Conservation (phyloP, 2,888 invertebrate species). For the Pristionchus entomophagus region DNA sequence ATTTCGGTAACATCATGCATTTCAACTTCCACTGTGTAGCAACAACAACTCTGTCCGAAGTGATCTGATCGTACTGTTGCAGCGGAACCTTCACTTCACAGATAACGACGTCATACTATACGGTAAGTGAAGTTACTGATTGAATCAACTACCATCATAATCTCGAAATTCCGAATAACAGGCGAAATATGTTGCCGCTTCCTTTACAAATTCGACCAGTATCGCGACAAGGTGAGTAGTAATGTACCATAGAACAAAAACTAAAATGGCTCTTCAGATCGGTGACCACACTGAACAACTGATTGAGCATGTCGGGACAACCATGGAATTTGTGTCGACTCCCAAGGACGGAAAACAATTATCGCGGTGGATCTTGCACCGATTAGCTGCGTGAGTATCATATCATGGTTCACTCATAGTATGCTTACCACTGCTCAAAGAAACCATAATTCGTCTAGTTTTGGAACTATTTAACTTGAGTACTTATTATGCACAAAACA, state of each 20-base stretch:
- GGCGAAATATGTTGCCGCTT: slow-evolving; percentile 73
- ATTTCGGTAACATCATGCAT: no score
- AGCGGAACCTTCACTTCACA: slow-evolving; percentile 57
- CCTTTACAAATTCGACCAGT: slow-evolving; percentile 69
- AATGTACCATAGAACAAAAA: neutral
- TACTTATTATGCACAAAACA: no score
- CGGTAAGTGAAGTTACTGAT: slow-evolving; percentile 50
- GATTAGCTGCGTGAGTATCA: slow-evolving; percentile 21
- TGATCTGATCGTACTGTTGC: slow-evolving; percentile 53
- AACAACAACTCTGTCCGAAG: slow-evolving; percentile 54
- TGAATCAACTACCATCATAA: neutral
- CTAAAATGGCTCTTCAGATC: neutral
- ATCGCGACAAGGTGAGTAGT: slow-evolving; percentile 50
- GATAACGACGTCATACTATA: slow-evolving; percentile 58
- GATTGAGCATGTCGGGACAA: neutral
- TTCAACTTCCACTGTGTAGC: slow-evolving; percentile 53
- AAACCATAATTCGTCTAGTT: no score
- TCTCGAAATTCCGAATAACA: slow-evolving; percentile 57
- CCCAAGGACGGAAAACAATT: slow-evolving; percentile 18
- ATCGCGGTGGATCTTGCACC: neutral
- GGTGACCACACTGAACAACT: slow-evolving; percentile 7
- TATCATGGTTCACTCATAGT: no score
- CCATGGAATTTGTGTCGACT: slow-evolving; percentile 17
- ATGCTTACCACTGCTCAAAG: no score
- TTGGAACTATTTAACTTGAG: no score